Percentiles rank a stretch among this genome's conserved stretches.
phyloP scores from a whole-genome alignment of 2,888 invertebrate genomes.

The Podabrus alpinus region DNA sequence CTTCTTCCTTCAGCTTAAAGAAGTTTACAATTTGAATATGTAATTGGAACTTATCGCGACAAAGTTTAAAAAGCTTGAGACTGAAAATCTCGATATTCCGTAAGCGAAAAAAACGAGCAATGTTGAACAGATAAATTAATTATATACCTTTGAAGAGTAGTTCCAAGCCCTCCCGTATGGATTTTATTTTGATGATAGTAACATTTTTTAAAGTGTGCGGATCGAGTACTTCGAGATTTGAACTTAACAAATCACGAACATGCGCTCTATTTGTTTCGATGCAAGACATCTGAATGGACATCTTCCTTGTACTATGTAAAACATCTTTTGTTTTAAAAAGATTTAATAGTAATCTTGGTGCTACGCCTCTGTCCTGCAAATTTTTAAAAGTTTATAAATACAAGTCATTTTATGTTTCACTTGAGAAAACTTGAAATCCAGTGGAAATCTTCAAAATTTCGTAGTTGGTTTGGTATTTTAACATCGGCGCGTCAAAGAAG shows the following conservation, averaged over 20 bases:
- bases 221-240: constrained; percentile 36
- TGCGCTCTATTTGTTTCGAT: constrained; percentile 49
- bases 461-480: no score
- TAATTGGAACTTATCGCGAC: no score
- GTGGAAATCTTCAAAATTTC: no score
- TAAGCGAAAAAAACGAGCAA: no score
- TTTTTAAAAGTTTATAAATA: neutral
- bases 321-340: constrained; percentile 46
- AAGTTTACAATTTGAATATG: neutral
- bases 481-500: no score
- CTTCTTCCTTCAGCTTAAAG: constrained; percentile 52
- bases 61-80: no score
- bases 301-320: constrained; percentile 43
- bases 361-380: constrained; percentile 55
- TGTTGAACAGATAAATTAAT: no score
- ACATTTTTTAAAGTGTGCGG: constrained; percentile 40
- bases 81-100: no score
- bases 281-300: constrained; percentile 50
- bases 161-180: constrained; percentile 46
- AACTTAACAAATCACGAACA: constrained; percentile 49
- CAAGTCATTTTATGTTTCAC: neutral
- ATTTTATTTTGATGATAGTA: constrained; percentile 39
- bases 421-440: neutral
- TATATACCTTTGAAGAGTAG: constrained; percentile 47
- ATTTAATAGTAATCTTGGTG: constrained; percentile 49